Evolutionary conservation across 2,888 invertebrate genomes (phyloP).

Genomic region (Xestoiulus laeticollis): DNA sequence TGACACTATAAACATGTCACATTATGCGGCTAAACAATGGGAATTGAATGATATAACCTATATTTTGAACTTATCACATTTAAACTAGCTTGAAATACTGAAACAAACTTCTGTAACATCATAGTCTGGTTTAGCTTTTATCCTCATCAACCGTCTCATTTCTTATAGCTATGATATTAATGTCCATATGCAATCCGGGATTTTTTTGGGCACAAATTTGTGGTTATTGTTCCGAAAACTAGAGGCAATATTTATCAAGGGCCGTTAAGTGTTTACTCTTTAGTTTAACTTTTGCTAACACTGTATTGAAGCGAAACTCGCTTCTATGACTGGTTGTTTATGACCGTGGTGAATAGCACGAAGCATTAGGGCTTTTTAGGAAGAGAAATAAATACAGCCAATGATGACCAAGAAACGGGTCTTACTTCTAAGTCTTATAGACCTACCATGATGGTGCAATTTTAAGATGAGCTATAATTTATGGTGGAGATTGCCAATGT

Average conservation of each 20-base stretch:
- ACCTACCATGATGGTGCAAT: neutral
- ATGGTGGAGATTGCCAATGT: neutral
- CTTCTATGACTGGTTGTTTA: slow-evolving; percentile 1
- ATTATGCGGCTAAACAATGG: no score
- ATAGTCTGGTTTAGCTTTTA: neutral
- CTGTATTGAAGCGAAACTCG: neutral
- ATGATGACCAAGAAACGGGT: neutral
- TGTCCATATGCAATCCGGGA: neutral
- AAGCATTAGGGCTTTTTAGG: neutral
- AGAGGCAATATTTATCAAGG: neutral
- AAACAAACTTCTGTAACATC: no score
- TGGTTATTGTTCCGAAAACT: neutral
- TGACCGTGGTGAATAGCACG: neutral
- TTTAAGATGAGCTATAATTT: slow-evolving; percentile 4
- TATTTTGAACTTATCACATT: neutral
- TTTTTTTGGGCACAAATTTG: neutral
- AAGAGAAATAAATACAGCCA: neutral
- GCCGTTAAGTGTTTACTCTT: slow-evolving; percentile 5
- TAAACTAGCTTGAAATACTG: no score
- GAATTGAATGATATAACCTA: neutral
- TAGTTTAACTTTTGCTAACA: neutral
- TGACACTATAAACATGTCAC: no score
- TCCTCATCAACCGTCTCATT: slow-evolving; percentile 5
- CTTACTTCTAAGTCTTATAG: neutral
- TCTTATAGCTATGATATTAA: slow-evolving; percentile 9